Percentiles rank a stretch among this genome's conserved stretches.
Evolutionary conservation across 2,113 vertebrate genomes (phyloP).

Genomic region (Tympanuchus pallidicinctus): DNA sequence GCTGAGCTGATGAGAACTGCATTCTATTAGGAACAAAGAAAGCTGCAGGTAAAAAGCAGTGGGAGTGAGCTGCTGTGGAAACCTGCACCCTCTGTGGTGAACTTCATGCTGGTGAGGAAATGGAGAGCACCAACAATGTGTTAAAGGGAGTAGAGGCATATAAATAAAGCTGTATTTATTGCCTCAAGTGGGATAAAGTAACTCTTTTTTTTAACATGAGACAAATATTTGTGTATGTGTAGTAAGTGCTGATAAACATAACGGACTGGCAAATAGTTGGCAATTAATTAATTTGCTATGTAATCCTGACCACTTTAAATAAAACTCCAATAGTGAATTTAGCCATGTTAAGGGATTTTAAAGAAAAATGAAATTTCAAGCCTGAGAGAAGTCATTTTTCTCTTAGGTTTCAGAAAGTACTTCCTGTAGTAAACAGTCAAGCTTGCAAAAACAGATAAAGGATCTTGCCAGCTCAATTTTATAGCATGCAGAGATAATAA

Average conservation of each 20-base stretch:
- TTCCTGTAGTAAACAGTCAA: not conserved
- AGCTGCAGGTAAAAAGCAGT: not conserved
- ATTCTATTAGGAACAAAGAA: not conserved
- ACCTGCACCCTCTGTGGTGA: conserved; percentile 2
- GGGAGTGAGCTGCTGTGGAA: not conserved
- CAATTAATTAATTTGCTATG: not conserved
- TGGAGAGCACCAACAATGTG: not conserved
- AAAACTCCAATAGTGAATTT: not conserved
- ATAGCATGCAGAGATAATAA: conserved; percentile 21
- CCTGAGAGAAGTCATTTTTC: not conserved
- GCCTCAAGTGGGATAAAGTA: not conserved
- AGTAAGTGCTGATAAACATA: not conserved
- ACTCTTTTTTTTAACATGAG: not conserved
- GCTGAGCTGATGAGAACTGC: not conserved
- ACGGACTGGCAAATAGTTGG: not conserved
- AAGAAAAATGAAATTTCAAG: not conserved
- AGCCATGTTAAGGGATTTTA: not conserved
- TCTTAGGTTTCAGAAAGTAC: not conserved
- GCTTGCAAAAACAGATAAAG: not conserved
- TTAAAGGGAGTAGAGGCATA: not conserved
- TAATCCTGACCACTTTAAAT: not conserved
- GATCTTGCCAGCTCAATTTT: not conserved
- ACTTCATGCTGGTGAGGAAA: not conserved
- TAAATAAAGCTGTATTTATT: not conserved
- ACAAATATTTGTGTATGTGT: not conserved